Evolutionary conservation across 2,797 vertebrate genomes (phyloP), one percentile per base, ranked within the genome.

Genomic region (Enteromius thamalakanensis): DNA sequence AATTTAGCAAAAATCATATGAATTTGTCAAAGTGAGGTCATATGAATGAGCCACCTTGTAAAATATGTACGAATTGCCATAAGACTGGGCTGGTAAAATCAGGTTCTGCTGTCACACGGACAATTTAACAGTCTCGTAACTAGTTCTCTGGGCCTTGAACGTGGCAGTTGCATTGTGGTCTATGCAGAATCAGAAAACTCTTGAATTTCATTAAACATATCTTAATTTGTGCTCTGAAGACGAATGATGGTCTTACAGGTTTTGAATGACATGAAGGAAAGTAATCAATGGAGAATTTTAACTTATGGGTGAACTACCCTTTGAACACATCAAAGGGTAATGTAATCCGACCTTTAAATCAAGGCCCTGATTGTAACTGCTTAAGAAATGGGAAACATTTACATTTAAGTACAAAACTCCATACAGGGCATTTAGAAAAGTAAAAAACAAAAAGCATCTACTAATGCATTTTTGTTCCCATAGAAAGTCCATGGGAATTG

Each of bases 381-480:
- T 64, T 15, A 3, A 34, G 12, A 78, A n/a, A 78, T 34, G 62
- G 29, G 3, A 65, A 67, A 79, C 6, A 3, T 58, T 76, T 58
- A 21, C 9, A 82, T 40, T 55, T n/a, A 19, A 4, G 14, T 51
- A 49, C n/a, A 51, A 75, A 55, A 49, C 45, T 19, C 15, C 3
- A 0, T 53, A n/a, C 37, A 42, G 60, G 21, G 17, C 75, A 71
- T 15, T 67, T 14, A 6, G 32, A 68, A 80, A 84, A 69, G 49
- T 75, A 34, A 29, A 45, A n/a, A 65, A 40, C 23, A n/a, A 53
- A 53, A 45, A 67, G 3, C 10, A 68, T 37, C 4, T 76, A 47
- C 49, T 60, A 82, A 86, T 51, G 71, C 51, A 70, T 72, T 79
- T 65, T 64, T 69, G n/a, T 11, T 40, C 58, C 19, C 37, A 71